Percentiles rank a stretch among this genome's conserved stretches.
Conservation (phyloP, 1,140 invertebrate species). For the Danaus melanippus region DNA sequence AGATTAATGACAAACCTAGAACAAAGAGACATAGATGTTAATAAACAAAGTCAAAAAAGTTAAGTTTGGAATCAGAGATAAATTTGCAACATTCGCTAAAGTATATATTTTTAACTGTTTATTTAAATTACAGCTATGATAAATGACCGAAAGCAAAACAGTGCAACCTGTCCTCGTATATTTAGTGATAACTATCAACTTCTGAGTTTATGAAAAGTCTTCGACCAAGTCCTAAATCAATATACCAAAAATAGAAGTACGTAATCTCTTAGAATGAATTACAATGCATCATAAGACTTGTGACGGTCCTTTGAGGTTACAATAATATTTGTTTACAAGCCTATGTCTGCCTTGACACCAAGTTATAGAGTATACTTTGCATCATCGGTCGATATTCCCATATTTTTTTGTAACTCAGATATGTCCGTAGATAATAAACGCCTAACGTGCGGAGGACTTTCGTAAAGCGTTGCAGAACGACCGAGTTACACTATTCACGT, state of each 20-base stretch:
- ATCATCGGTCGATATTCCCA: constrained; percentile 18
- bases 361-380: constrained; percentile 8
- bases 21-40: constrained; percentile 40
- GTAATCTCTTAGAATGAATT: constrained; percentile 7
- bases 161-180: constrained; percentile 14
- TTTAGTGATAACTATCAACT: constrained; percentile 4
- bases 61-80: no score
- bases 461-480: constrained; percentile 27
- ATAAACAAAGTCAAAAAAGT: no score
- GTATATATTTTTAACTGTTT: constrained; percentile 3
- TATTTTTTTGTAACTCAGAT: constrained; percentile 19
- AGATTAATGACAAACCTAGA: constrained; percentile 71
- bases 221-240: constrained; percentile 18
- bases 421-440: constrained; percentile 15
- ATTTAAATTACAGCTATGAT: constrained; percentile 9
- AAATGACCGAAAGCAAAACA: constrained; percentile 22
- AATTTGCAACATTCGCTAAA: not conserved
- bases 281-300: constrained; percentile 11
- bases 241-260: constrained; percentile 18
- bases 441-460: constrained; percentile 21
- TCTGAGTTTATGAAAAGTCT: constrained; percentile 22
- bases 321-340: constrained; percentile 8
- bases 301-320: constrained; percentile 6
- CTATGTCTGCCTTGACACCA: constrained; percentile 10
- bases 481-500: constrained; percentile 26